Percentiles rank a stretch among this genome's conserved stretches.
Evolutionary conservation across 1,140 invertebrate genomes (phyloP).

Genomic region (Episyrphus balteatus): DNA sequence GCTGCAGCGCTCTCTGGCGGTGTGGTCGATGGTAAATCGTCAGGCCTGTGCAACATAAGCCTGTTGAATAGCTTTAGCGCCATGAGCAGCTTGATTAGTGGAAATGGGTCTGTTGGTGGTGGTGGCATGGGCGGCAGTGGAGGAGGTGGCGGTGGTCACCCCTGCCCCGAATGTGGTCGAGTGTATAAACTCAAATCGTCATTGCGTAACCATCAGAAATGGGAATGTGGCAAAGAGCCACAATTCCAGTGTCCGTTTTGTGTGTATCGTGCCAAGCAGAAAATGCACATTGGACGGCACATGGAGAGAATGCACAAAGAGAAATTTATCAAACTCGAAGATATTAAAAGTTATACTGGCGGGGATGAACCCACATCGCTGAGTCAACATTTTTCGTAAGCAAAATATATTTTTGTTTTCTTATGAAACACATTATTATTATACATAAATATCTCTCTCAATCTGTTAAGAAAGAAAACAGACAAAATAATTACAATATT

Average conservation of each 20-base stretch:
- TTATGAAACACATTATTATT: too few relatives aligned
- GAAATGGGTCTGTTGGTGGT: slow-evolving; percentile 10
- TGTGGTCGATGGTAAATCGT: slow-evolving; percentile 27
- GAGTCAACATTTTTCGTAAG: slow-evolving; percentile 28
- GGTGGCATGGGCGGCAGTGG: slow-evolving; percentile 17
- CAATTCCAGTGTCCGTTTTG: slow-evolving; percentile 74
- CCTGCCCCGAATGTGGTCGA: slow-evolving; percentile 67
- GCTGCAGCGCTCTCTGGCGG: slow-evolving; percentile 23
- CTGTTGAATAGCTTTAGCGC: slow-evolving; percentile 33
- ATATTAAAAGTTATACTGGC: slow-evolving; percentile 23
- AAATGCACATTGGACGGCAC: slow-evolving; percentile 76
- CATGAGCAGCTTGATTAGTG: slow-evolving; percentile 32
- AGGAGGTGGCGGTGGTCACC: slow-evolving; percentile 42
- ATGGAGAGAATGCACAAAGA: slow-evolving; percentile 80
- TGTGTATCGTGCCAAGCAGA: slow-evolving; percentile 70
- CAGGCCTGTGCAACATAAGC: slow-evolving; percentile 30
- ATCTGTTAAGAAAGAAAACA: too few relatives aligned
- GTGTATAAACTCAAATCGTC: slow-evolving; percentile 77
- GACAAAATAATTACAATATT: too few relatives aligned
- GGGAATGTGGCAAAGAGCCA: slow-evolving; percentile 76
- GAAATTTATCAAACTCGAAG: slow-evolving; percentile 38
- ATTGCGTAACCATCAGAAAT: slow-evolving; percentile 73
- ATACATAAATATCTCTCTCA: too few relatives aligned
- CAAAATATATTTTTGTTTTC: too few relatives aligned
- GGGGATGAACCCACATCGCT: slow-evolving; percentile 11